A percentile compares a stretch with the other conserved stretches of the same genome.
phyloP scores from a whole-genome alignment of 2,888 invertebrate genomes.

The Labia minor region DNA sequence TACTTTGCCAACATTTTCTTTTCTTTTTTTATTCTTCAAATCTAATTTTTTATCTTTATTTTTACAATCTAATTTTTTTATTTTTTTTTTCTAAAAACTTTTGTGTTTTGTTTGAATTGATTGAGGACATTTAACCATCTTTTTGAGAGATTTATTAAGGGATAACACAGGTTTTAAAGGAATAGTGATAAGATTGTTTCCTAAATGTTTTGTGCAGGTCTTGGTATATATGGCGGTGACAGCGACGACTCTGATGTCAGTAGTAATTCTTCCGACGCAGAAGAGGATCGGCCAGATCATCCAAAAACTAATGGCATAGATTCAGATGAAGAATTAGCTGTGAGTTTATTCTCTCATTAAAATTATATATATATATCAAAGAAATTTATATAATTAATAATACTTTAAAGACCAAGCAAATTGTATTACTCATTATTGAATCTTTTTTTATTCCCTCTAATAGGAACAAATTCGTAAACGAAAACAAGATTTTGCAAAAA shows the following conservation, averaged over 20 bases:
- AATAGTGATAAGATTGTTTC: conserved; percentile 22
- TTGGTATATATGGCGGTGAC: conserved; percentile 69
- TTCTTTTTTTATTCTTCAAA: background rate
- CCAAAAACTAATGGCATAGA: conserved; percentile 37
- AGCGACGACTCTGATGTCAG: conserved; percentile 40
- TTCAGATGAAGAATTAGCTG: conserved; percentile 66
- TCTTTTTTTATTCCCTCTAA: conserved; percentile 21
- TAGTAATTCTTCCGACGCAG: conserved; percentile 36
- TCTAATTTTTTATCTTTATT: background rate
- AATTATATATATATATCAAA: too few relatives aligned
- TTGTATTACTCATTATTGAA: conserved; percentile 20
- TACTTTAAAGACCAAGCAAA: conserved; percentile 2
- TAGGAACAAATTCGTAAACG: conserved; percentile 53
- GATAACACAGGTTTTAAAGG: background rate
- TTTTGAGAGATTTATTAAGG: too few relatives aligned
- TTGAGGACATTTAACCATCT: too few relatives aligned
- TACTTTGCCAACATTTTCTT: conserved; percentile 32
- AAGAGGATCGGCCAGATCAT: conserved; percentile 34
- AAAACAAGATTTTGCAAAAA: conserved; percentile 57
- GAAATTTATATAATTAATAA: too few relatives aligned
- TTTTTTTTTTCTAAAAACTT: too few relatives aligned
- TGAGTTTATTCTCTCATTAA: conserved; percentile 32
- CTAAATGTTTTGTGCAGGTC: conserved; percentile 47
- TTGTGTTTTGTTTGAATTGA: too few relatives aligned
- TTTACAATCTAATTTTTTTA: background rate